Evolutionary conservation across 2,888 invertebrate genomes (phyloP), one percentile per base, ranked within the genome.

Genomic region (Chymomyza procnemis): DNA sequence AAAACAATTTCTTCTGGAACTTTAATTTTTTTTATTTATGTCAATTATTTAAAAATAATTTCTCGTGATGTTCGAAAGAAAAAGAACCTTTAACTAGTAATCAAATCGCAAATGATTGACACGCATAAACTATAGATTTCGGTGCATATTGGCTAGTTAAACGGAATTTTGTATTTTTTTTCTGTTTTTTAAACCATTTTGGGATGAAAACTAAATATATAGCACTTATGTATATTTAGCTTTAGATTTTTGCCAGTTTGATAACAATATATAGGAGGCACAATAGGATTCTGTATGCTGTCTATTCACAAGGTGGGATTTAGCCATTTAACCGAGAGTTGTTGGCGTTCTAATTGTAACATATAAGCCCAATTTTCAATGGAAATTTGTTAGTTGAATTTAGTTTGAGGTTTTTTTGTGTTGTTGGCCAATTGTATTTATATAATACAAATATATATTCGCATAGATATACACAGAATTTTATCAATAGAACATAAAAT

Each of bases 191-290:
- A 3, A 18, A n/a, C 9, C 50, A 50, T 16, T 30, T 9, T 16
- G n/a, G n/a, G n/a, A n/a, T n/a, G n/a, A 22, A 56, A 56, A 56
- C 16, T 16, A 56, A 56, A 56, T 41, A 41, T 12, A 41, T 56
- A 56, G 3, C 56, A 26, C 21, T 56, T 41, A 12, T 8, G 56
- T 41, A 12, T 8, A 34, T 56, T 26, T 56, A 30, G 56, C 26
- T 56, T 56, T 56, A 22, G 56, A 56, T 56, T 56, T 21, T 30
- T 22, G 30, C n/a, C 56, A 30, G n/a, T 56, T 56, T 56, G 56
- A 56, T 56, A 30, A 56, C 56, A 56, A 41, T 12, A 34, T 34
- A 34, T 34, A 34, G 12, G 12, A 8, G 3, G 34, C 34, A 8
- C 34, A 34, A 34, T 34, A 12, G 34, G 1, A 12, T 12, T 34